phyloP scores from a whole-genome alignment of 2,888 invertebrate species.

The Cheilosia variabilis region DNA sequence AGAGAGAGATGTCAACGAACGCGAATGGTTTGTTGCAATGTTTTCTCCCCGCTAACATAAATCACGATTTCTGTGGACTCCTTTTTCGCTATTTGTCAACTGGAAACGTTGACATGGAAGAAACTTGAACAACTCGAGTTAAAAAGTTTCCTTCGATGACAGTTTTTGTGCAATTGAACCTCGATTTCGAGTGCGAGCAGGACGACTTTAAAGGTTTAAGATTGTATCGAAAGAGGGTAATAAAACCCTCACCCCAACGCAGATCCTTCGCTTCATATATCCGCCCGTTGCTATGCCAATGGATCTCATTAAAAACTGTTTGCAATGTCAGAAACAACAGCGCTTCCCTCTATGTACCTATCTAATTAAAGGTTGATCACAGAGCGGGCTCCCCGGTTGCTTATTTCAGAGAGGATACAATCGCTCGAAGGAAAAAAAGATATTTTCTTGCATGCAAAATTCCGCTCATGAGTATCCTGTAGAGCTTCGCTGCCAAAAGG shows the following conservation, averaged over 20 bases:
- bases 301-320: slow-evolving; percentile 59
- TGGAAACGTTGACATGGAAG: neutral
- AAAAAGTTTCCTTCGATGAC: neutral
- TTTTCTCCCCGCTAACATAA: slow-evolving; percentile 7
- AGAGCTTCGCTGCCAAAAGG: neutral
- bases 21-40: slow-evolving; percentile 43
- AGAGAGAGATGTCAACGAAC: slow-evolving; percentile 52
- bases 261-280: neutral
- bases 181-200: neutral
- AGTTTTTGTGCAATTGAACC: neutral
- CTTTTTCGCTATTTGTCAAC: neutral
- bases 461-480: neutral
- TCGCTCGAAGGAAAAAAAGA: too few species aligned
- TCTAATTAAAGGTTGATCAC: slow-evolving; percentile 32
- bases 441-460: neutral
- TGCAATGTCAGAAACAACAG: slow-evolving; percentile 18
- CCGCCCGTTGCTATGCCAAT: slow-evolving; percentile 14
- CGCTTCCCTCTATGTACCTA: slow-evolving; percentile 13
- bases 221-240: neutral
- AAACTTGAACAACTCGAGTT: neutral
- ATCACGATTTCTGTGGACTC: slow-evolving; percentile 15
- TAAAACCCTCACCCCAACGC: neutral
- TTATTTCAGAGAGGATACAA: neutral
- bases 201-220: neutral
- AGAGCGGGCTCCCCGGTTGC: neutral